phyloP scores from a whole-genome alignment of 2,113 vertebrate genomes.

The Sturnira hondurensis region DNA sequence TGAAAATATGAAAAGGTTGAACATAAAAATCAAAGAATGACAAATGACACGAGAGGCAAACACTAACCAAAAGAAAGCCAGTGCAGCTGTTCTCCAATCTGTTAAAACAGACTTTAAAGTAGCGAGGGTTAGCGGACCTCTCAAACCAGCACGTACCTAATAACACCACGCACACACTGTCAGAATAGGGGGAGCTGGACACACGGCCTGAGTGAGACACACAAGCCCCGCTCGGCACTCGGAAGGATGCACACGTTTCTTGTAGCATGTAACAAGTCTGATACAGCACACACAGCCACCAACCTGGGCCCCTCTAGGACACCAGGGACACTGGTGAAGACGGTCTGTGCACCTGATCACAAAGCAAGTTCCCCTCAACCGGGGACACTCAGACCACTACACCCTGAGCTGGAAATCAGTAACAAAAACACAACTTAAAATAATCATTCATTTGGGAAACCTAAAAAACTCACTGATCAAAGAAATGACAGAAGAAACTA shows the following conservation, averaged over 20 bases:
- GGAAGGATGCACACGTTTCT: neutral
- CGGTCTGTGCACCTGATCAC: fast-evolving
- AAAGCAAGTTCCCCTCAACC: neutral
- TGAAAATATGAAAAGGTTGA: fast-evolving
- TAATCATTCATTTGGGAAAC: neutral
- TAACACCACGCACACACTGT: fast-evolving
- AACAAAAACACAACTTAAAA: neutral
- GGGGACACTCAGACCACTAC: neutral
- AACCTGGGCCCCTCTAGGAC: neutral
- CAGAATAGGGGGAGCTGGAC: too few relatives aligned
- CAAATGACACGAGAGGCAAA: fast-evolving
- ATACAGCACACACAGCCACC: fast-evolving
- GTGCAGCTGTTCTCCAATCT: fast-evolving
- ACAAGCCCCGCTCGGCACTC: neutral
- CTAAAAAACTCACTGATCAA: neutral
- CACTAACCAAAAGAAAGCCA: fast-evolving
- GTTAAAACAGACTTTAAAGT: neutral
- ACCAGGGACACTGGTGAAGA: fast-evolving
- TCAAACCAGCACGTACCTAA: fast-evolving
- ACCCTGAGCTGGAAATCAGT: neutral
- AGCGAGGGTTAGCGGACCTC: neutral
- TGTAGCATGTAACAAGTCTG: fast-evolving
- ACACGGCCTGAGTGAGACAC: neutral
- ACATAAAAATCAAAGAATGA: neutral
- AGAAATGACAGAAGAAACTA: neutral